Percentiles rank a stretch among this genome's conserved stretches.
These are phyloP conservation scores for Astropecten irregularis DNA, from an alignment of 53 echinoderm and acorn worm genomes.

Conservation along the genomic window DNA sequence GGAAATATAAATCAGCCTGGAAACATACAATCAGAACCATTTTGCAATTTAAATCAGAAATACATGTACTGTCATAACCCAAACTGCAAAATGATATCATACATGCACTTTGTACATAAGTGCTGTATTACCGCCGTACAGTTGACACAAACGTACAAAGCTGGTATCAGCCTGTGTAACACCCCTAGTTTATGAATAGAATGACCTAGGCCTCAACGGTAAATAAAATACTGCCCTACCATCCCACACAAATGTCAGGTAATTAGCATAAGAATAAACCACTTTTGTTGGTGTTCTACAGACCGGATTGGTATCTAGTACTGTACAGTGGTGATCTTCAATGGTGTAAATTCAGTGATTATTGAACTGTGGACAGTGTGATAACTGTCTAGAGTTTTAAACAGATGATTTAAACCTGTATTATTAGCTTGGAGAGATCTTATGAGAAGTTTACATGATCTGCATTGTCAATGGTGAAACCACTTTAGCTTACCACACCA, in stretches of 20 bases:
- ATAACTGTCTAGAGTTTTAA: neutral
- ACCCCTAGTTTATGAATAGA: conserved; percentile 5
- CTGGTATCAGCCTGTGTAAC: too few species aligned
- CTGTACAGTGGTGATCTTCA: neutral
- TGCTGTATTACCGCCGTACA: too few species aligned
- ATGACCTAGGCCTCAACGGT: neutral
- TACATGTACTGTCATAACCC: too few species aligned
- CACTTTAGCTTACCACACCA: too few species aligned
- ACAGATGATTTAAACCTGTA: neutral
- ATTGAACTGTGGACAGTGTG: neutral
- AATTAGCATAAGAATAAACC: conserved; percentile 39
- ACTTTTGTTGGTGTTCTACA: conserved; percentile 44
- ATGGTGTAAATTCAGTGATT: neutral
- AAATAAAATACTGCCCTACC: neutral
- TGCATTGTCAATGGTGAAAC: too few species aligned
- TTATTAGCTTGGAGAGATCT: neutral
- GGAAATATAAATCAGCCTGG: too few species aligned
- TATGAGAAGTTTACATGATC: too few species aligned
- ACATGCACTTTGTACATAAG: too few species aligned
- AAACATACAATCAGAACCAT: too few species aligned
- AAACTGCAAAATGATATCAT: too few species aligned
- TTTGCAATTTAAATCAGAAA: too few species aligned
- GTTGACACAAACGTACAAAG: too few species aligned
- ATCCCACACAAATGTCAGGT: neutral
- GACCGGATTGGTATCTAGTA: neutral